phyloP scores from a whole-genome alignment of 23 tunicate genomes.

The Ciona savignyi region DNA sequence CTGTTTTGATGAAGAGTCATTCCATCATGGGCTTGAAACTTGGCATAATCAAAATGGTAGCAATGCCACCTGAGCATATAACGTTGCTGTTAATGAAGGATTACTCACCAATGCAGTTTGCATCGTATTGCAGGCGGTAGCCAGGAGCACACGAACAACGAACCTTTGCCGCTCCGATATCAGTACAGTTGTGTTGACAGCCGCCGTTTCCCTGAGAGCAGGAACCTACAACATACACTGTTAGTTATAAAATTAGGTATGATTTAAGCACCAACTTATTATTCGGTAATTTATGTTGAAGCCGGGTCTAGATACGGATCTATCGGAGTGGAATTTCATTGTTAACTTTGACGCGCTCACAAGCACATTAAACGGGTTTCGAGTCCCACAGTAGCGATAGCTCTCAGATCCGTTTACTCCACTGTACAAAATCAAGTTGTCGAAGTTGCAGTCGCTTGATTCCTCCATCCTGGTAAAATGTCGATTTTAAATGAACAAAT shows the following conservation, averaged over 20 bases:
- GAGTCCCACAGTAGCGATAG: conserved; percentile 50
- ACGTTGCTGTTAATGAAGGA: too few species aligned
- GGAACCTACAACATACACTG: too few species aligned
- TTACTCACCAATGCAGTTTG: not conserved
- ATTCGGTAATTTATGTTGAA: conserved; percentile 47
- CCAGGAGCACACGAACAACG: not conserved
- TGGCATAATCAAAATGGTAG: too few species aligned
- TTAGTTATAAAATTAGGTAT: too few species aligned
- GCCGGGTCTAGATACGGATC: conserved; percentile 67
- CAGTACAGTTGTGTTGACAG: not conserved
- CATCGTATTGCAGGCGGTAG: not conserved
- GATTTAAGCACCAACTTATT: too few species aligned
- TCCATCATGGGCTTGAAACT: too few species aligned
- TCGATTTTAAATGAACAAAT: too few species aligned
- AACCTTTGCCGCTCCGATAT: not conserved
- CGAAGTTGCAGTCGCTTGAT: conserved; percentile 54
- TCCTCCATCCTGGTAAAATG: conserved; percentile 61
- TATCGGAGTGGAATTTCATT: conserved; percentile 64
- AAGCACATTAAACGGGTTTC: conserved; percentile 10
- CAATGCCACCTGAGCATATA: too few species aligned
- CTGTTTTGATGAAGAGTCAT: too few species aligned
- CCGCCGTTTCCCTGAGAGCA: not conserved
- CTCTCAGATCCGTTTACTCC: not conserved
- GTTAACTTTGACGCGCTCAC: conserved; percentile 40
- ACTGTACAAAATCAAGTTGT: conserved; percentile 18